Evolutionary conservation across 2,113 vertebrate species (phyloP), one percentile per base, ranked within the genome.

Genomic region (Collichthys lucidus): DNA sequence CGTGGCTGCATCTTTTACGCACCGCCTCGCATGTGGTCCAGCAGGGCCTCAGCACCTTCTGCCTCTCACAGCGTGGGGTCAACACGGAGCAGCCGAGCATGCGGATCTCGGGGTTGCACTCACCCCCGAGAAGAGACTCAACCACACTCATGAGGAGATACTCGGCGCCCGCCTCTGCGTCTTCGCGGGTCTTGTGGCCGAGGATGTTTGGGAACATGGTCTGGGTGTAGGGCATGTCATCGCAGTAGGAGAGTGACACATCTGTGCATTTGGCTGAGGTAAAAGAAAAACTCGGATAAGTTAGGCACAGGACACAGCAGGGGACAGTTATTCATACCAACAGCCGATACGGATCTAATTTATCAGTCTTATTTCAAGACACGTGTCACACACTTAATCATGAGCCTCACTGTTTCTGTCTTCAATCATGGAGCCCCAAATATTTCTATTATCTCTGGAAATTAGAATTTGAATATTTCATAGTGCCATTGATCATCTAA

Each of bases 21-120:
- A 96, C 93, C 1, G 67, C 90, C 84, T 97, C 95, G 4, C 98
- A 99, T 11, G 94, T 68, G 0, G 77, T 91, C 46, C 96, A 94
- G 67, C 98, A 99, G 14, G 98, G 97, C 75, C 95, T 96, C 79
- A 89, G 74, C 26, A 70, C 74, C 9, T 66, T 93, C 62, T 89
- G 91, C 3, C 77, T 94, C 62, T 97, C 95, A 0, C 98, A 99
- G 55, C 92, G 95, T 0, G 98, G 97, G 0, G 94, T 95, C 91
- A 99, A 80, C 83, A 99, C 95, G 0, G 98, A 96, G 80, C 98
- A 99, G 83, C 97, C 96, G 83, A 99, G 91, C 83, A 98, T 95
- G 57, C 96, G 93, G 56, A 98, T 92, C 57, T 98, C 97, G 0
- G 96, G 96, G 79, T 95, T 96, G 73, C 98, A 99, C 77, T 97